Evolutionary conservation across 2,113 vertebrate species (phyloP).

Genomic region (Hiodon tergisus): DNA sequence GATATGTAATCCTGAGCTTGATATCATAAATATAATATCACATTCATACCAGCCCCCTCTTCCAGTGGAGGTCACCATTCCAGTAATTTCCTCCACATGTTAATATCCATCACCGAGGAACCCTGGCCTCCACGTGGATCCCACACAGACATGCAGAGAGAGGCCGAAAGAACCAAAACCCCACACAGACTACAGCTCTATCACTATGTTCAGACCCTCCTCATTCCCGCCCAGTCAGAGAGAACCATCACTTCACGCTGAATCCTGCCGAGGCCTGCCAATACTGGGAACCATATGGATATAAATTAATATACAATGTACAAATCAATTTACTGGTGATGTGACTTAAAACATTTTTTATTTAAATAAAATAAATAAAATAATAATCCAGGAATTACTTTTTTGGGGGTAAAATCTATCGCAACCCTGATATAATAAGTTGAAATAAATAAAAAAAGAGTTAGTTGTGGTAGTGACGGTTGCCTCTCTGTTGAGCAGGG

Average conservation of each 20-base stretch:
- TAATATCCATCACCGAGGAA: conserved; percentile 41
- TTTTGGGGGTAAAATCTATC: no score
- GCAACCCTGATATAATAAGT: neutral
- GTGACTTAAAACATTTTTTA: neutral
- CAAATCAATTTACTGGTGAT: no score
- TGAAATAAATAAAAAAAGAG: neutral
- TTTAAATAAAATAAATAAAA: neutral
- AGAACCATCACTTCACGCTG: conserved; percentile 10
- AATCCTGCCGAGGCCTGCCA: neutral
- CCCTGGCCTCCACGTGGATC: conserved; percentile 28
- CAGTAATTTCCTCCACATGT: neutral
- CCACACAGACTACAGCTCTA: conserved; percentile 16
- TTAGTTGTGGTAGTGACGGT: conserved; percentile 26
- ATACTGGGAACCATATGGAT: neutral
- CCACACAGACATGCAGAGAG: conserved; percentile 43
- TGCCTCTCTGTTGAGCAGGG: conserved; percentile 46
- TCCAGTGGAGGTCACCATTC: neutral
- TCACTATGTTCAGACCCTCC: neutral
- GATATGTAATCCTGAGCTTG: neutral
- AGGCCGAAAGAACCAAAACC: conserved; percentile 7
- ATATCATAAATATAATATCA: neutral
- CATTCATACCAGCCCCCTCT: neutral
- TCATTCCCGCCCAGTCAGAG: conserved; percentile 7
- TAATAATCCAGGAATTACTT: no score
- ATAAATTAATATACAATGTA: neutral